Evolutionary conservation across 2,888 invertebrate genomes (phyloP), one percentile per base, ranked within the genome.

Genomic region (Crocallis elinguaria): DNA sequence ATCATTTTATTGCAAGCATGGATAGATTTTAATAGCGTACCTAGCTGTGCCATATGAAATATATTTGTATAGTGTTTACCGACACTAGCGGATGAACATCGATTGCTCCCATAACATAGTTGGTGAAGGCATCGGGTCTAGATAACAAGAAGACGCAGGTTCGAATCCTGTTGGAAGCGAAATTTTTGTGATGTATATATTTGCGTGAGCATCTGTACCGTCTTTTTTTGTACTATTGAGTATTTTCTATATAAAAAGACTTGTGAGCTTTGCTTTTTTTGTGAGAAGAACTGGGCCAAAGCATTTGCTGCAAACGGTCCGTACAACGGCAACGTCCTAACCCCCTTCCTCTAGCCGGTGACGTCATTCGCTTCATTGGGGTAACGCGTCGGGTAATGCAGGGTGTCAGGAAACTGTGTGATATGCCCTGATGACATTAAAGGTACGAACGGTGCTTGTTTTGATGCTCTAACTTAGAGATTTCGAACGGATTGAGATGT

Each of bases 311-410:
- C 46, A 42, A 46, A 41, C 42, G 33, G 39, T 9, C 39, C 33
- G 19, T n/a, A 6, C 11, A 13, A 12, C 23, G 23, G 12, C 7
- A 5, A 7, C 3, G 13, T 9, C 12, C 21, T 7, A 17, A 13
- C 42, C 30, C 36, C 43, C 36, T 25, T 35, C 11, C 38, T n/a
- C 27, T 6, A 5, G 17, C 29, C 19, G 13, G 25, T 62, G 62
- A 63, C 60, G 62, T 63, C 60, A 60, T 44, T 50, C 39, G 19
- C 23, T 44, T 43, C 12, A 25, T 23, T 14, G 30, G 30, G 29
- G 35, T 35, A 17, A 30, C 36, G 30, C 42, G 17, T 19, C 41
- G 19, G 5, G 25, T 21, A 27, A 25, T 27, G 27, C 14, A 17
- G 6, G 25, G 43, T 36, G 30, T n/a, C n/a, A n/a, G 44, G 30